Percentiles rank a stretch among this genome's conserved stretches.
These are phyloP conservation scores for Drosophila melanogaster DNA, from an alignment of 1,140 invertebrate genomes.

Conservation along the genomic window Release_6_plus_ISO1_MT NT_033779.5:20468501-20469000, in stretches of 20 bases:
- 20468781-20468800: not conserved
- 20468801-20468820: not conserved
- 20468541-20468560: slow-evolving; percentile 11
- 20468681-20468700: slow-evolving; percentile 66
- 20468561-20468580: not conserved
- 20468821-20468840: slow-evolving; percentile 8
- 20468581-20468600: slow-evolving; percentile 63
- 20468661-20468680: slow-evolving; percentile 45
- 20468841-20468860: slow-evolving; percentile 50
- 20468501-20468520: not conserved
- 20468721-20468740: slow-evolving; percentile 62
- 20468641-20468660: slow-evolving; percentile 7
- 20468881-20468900: slow-evolving; percentile 53
- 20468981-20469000: slow-evolving; percentile 81
- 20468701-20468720: slow-evolving; percentile 57
- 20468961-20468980: slow-evolving; percentile 81
- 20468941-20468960: slow-evolving; percentile 72
- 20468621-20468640: slow-evolving; percentile 59
- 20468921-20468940: slow-evolving; percentile 47
- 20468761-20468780: slow-evolving; percentile 53
- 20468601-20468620: slow-evolving; percentile 65
- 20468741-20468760: slow-evolving; percentile 60
- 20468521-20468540: not conserved
- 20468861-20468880: slow-evolving; percentile 83
- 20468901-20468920: slow-evolving; percentile 25